Percentiles rank a stretch among this genome's conserved stretches.
These are phyloP conservation scores for Entomobrya proxima DNA, from an alignment of 2,888 invertebrate genomes.

Conservation along the genomic window DNA sequence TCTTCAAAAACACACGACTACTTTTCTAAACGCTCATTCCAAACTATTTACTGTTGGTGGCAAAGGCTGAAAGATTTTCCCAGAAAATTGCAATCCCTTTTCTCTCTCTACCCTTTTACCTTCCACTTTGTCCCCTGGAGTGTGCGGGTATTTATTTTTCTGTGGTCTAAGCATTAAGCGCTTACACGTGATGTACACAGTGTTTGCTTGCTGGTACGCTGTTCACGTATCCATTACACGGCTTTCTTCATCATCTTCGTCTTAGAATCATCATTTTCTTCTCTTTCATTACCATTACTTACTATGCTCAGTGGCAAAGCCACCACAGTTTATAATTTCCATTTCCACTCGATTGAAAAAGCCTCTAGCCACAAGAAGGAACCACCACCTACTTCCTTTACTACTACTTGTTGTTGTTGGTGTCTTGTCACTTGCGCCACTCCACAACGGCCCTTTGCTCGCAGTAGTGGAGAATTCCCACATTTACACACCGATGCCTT, in stretches of 20 bases:
- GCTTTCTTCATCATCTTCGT: background rate
- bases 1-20: no score
- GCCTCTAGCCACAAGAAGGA: background rate
- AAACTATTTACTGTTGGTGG: no score
- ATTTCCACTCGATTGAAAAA: constrained; percentile 30
- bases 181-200: no score
- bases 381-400: background rate
- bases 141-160: background rate
- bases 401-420: no score
- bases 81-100: constrained; percentile 14
- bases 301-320: background rate
- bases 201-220: background rate
- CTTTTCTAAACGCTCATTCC: no score
- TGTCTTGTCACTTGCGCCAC: no score
- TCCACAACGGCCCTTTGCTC: background rate
- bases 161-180: background rate
- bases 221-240: background rate
- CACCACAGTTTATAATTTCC: constrained; percentile 1
- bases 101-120: background rate
- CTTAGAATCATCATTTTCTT: background rate
- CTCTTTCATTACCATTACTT: background rate
- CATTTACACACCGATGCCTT: no score
- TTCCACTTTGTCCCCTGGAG: background rate
- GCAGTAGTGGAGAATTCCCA: no score
- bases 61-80: background rate